Conservation (phyloP, 2,888 invertebrate species). For the Noctuana brunneofusca region DNA sequence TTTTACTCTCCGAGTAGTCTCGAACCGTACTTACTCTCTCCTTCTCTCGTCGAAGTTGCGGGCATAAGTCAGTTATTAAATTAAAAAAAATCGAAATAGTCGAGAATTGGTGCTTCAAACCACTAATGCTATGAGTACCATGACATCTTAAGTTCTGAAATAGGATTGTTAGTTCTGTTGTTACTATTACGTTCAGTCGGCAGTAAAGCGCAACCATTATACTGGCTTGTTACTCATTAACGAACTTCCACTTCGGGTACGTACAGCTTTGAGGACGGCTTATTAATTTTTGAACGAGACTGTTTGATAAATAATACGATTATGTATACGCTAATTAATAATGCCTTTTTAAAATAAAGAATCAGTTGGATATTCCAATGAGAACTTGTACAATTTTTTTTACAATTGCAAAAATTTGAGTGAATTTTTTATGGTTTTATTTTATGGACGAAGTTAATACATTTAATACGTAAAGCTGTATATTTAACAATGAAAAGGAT, state of each 20-base stretch:
- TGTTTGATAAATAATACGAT: background rate
- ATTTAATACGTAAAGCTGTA: too few species aligned
- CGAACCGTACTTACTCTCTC: too few species aligned
- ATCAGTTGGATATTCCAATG: too few species aligned
- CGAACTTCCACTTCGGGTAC: slow-evolving; percentile 6
- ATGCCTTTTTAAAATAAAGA: slow-evolving; percentile 32
- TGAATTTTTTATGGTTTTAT: too few species aligned
- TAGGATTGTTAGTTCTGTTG: slow-evolving; percentile 5
- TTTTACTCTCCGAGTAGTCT: too few species aligned
- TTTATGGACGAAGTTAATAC: too few species aligned
- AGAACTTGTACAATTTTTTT: too few species aligned
- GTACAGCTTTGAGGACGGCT: slow-evolving; percentile 19
- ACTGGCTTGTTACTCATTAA: slow-evolving; percentile 13
- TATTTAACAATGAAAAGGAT: too few species aligned
- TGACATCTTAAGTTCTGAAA: slow-evolving; percentile 3
- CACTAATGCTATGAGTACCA: background rate
- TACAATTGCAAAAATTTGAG: too few species aligned
- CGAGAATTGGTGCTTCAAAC: slow-evolving; percentile 5
- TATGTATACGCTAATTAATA: background rate
- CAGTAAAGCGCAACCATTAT: background rate
- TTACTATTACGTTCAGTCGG: slow-evolving; percentile 6
- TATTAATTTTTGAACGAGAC: slow-evolving; percentile 14
- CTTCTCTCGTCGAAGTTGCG: too few species aligned
- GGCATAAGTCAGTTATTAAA: too few species aligned
- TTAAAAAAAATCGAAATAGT: too few species aligned